Evolutionary conservation across 2,113 vertebrate species (phyloP).

Genomic region (Manacus vitellinus): DNA sequence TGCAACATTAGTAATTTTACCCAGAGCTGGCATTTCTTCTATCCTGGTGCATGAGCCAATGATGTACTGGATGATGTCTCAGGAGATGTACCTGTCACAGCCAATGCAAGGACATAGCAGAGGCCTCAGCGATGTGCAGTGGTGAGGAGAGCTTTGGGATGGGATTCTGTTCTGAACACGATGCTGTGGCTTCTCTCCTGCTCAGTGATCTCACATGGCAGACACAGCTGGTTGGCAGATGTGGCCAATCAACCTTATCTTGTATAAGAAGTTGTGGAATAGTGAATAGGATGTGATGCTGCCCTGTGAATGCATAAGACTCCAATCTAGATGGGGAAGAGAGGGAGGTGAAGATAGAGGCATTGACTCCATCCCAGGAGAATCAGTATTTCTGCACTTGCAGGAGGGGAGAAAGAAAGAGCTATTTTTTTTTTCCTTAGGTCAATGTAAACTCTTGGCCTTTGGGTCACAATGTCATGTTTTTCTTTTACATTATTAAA

Average conservation of each 20-base stretch:
- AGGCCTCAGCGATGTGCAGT: fast-evolving
- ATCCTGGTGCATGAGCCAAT: neutral
- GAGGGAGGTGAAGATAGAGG: neutral
- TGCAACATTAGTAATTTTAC: neutral
- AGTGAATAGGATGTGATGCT: neutral
- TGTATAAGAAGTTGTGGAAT: neutral
- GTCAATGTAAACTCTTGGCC: constrained; percentile 7
- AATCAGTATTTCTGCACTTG: neutral
- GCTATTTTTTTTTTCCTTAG: neutral
- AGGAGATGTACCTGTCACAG: neutral
- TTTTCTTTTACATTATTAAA: constrained; percentile 30
- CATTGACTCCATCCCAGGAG: neutral
- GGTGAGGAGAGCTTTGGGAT: neutral
- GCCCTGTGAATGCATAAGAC: neutral
- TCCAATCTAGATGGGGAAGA: neutral
- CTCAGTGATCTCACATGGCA: neutral
- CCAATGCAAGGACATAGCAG: neutral
- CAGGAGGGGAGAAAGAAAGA: neutral
- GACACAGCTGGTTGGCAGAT: constrained; percentile 13
- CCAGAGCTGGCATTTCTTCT: neutral
- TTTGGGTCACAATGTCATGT: neutral
- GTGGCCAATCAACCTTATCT: neutral
- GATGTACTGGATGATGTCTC: neutral
- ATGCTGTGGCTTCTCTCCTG: neutral
- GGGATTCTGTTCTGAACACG: neutral